Conservation (phyloP, 2,888 invertebrate species). For the Cryptus viduatorius region DNA sequence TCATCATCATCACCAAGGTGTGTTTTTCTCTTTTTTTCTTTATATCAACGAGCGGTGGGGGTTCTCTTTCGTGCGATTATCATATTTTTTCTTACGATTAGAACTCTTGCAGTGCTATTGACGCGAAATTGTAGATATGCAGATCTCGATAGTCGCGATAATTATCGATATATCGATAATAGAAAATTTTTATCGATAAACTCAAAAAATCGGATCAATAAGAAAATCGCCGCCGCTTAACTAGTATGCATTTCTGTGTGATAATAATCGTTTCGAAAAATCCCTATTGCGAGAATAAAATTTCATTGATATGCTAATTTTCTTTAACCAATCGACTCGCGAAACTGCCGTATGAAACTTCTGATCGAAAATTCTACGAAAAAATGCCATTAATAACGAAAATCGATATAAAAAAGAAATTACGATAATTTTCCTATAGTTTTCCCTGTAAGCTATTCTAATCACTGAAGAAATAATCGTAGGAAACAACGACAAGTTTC, state of each 20-base stretch:
- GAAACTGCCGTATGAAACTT: no score
- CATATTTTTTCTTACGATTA: not conserved
- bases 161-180: not conserved
- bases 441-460: not conserved
- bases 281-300: not conserved
- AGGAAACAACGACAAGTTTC: not conserved
- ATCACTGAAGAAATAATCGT: not conserved
- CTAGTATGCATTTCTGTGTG: not conserved
- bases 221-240: not conserved
- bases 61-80: not conserved
- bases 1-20: constrained; percentile 78
- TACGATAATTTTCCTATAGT: not conserved
- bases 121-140: no score
- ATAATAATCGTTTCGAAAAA: not conserved
- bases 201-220: not conserved
- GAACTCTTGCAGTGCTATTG: not conserved
- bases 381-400: no score
- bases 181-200: not conserved
- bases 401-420: not conserved
- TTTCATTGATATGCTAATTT: not conserved
- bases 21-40: constrained; percentile 32
- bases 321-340: not conserved
- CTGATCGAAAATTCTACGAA: no score
- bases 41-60: not conserved
- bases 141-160: not conserved